Conservation (phyloP, 2,888 invertebrate genomes). For the Fragum sueziense region DNA sequence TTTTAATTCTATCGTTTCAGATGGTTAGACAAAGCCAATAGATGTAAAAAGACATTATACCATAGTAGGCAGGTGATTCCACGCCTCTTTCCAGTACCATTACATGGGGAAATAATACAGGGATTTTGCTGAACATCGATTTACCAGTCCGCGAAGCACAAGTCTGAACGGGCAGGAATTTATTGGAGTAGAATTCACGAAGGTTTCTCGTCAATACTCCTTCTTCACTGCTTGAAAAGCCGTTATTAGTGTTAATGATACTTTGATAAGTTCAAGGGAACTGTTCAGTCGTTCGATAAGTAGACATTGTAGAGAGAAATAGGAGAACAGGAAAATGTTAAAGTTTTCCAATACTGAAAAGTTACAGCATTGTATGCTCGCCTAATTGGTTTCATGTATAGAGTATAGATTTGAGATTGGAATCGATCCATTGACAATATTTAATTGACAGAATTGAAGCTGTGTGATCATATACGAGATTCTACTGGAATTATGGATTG, state of each 20-base stretch:
- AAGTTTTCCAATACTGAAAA: neutral
- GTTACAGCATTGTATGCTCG: neutral
- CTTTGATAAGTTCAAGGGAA: neutral
- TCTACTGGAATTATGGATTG: neutral
- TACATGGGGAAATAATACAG: neutral
- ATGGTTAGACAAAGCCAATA: neutral
- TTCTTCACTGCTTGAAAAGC: neutral
- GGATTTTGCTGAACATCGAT: neutral
- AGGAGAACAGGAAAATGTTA: neutral
- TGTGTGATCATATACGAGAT: neutral
- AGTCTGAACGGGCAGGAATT: neutral
- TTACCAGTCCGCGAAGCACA: neutral
- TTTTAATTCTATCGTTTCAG: too few relatives aligned
- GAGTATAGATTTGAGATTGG: neutral
- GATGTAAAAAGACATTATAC: neutral
- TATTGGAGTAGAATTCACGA: neutral
- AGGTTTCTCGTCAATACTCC: neutral
- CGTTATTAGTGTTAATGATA: neutral
- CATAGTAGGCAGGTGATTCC: neutral
- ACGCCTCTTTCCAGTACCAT: neutral
- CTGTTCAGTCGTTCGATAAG: neutral
- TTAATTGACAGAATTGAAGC: conserved; percentile 16
- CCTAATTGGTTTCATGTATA: conserved; percentile 3
- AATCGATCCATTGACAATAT: conserved; percentile 21
- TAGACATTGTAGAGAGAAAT: neutral